Conservation (phyloP, 2,888 invertebrate genomes). For the Eremobia ochroleuca region DNA sequence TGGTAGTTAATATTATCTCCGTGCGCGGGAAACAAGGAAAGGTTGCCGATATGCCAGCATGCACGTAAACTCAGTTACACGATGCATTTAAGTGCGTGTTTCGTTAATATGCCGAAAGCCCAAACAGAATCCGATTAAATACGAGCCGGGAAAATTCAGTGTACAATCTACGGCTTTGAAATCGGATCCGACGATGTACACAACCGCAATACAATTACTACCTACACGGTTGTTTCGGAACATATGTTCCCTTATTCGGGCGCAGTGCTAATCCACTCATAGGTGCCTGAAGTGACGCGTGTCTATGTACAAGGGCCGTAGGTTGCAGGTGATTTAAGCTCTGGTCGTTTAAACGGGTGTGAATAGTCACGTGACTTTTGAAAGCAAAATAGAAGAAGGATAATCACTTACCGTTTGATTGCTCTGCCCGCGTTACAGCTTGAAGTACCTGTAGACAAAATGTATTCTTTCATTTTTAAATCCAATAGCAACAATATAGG, state of each 20-base stretch:
- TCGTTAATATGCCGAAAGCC: not conserved
- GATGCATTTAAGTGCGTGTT: not conserved
- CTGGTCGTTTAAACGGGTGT: not conserved
- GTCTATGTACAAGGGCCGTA: not conserved
- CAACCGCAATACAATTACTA: not conserved
- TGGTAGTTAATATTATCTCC: not conserved
- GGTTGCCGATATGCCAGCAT: too few species aligned
- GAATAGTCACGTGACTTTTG: not conserved
- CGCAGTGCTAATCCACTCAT: not conserved
- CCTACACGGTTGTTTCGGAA: not conserved
- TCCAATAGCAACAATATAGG: not conserved
- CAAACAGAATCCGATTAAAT: not conserved
- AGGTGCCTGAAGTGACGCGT: not conserved
- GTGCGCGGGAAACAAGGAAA: not conserved
- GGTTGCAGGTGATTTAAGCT: not conserved
- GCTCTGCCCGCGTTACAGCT: not conserved
- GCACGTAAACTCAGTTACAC: not conserved
- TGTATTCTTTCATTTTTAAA: not conserved
- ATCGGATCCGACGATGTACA: not conserved
- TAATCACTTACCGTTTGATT: not conserved
- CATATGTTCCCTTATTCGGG: not conserved
- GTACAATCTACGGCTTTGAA: not conserved
- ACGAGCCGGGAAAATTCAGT: not conserved
- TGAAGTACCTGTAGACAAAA: slow-evolving; percentile 22
- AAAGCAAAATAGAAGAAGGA: not conserved